Evolutionary conservation across 2,113 vertebrate species (phyloP).

Genomic region (Pelodiscus sinensis): DNA sequence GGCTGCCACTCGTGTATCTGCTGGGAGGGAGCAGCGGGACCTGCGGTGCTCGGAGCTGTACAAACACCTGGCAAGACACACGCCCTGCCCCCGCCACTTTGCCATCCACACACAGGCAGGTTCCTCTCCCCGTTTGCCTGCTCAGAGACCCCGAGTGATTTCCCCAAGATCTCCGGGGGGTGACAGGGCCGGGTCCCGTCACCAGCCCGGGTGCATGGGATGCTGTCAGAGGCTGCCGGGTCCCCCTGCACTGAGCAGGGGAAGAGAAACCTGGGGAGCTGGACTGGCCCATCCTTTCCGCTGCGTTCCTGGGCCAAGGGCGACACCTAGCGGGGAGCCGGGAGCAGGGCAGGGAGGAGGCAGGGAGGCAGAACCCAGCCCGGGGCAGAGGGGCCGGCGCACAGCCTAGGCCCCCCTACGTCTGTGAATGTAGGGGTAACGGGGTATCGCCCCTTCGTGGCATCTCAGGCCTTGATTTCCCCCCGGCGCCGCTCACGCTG

Average conservation of each 20-base stretch:
- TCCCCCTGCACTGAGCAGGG: not conserved
- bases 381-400: not conserved
- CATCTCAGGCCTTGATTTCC: too few relatives aligned
- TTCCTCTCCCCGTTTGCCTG: not conserved
- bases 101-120: not conserved
- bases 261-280: not conserved
- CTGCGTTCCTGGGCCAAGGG: not conserved
- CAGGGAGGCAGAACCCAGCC: not conserved
- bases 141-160: not conserved
- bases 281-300: not conserved
- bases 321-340: conserved; percentile 14
- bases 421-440: not conserved
- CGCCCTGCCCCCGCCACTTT: not conserved
- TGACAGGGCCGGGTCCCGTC: not conserved
- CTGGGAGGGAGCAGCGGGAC: not conserved
- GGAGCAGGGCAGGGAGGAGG: not conserved
- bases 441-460: not conserved
- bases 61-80: not conserved
- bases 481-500: too few relatives aligned
- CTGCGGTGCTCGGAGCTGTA: not conserved
- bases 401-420: not conserved
- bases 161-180: not conserved
- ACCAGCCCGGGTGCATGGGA: not conserved
- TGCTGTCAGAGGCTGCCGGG: not conserved
- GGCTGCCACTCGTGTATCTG: not conserved